Evolutionary conservation across 23 tunicate species (phyloP).

Genomic region (Styela plicata): DNA sequence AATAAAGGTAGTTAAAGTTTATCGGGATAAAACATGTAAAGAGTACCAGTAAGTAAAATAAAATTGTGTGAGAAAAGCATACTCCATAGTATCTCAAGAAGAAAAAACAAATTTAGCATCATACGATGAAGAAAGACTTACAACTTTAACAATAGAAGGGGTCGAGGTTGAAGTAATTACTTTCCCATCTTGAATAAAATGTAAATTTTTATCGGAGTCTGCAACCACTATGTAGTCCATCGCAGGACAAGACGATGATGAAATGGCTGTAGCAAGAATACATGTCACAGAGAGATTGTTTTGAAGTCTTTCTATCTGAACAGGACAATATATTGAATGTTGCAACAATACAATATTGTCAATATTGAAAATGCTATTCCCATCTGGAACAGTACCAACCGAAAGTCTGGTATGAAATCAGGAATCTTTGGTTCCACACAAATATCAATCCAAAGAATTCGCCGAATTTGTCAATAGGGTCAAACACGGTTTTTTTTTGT

Average conservation of each 20-base stretch:
- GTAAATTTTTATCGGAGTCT: conserved; percentile 47
- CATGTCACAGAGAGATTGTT: conserved; percentile 47
- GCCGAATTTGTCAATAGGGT: too few relatives aligned
- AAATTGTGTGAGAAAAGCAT: background rate
- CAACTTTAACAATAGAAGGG: conserved; percentile 48
- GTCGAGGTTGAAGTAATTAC: conserved; percentile 17
- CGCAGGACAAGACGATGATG: conserved; percentile 33
- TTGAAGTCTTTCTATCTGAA: conserved; percentile 14
- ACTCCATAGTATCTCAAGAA: background rate
- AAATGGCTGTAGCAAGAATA: conserved; percentile 40
- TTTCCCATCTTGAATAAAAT: conserved; percentile 42
- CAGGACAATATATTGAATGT: too few relatives aligned
- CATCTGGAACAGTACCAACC: too few relatives aligned
- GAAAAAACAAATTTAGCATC: background rate
- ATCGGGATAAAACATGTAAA: background rate
- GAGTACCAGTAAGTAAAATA: background rate
- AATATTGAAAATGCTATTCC: too few relatives aligned
- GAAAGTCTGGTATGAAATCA: too few relatives aligned
- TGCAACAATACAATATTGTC: too few relatives aligned
- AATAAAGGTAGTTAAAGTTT: conserved; percentile 1
- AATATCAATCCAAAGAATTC: too few relatives aligned
- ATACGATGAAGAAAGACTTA: conserved; percentile 33
- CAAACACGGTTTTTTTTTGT: too few relatives aligned
- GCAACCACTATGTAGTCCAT: conserved; percentile 54
- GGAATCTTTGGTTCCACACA: too few relatives aligned